phyloP scores from a whole-genome alignment of 2,797 vertebrate species.

The Acomys russatus region DNA sequence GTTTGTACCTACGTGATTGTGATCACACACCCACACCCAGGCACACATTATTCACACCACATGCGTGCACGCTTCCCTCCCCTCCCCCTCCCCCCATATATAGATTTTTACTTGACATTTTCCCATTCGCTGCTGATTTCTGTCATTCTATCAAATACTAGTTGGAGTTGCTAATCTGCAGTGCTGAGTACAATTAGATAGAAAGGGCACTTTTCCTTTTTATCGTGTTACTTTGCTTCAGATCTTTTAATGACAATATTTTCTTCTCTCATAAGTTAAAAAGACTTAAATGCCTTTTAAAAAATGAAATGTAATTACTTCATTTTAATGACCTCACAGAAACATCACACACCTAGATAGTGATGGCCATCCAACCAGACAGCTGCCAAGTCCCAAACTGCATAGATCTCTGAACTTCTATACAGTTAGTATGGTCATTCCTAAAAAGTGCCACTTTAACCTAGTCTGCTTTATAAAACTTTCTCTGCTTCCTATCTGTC shows the following conservation, averaged over 20 bases:
- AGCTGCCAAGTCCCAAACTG: not conserved
- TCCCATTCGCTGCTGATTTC: not conserved
- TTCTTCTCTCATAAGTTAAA: conserved; percentile 5
- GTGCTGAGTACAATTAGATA: conserved; percentile 29
- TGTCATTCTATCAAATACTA: conserved; percentile 22
- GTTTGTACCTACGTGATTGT: not conserved
- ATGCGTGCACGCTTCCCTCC: not conserved
- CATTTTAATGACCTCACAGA: not conserved
- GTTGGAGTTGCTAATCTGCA: conserved; percentile 33
- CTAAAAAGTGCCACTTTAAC: not conserved
- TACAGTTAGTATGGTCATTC: not conserved
- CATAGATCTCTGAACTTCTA: not conserved
- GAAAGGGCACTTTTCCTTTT: not conserved
- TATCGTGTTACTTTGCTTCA: not conserved
- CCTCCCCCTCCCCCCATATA: not conserved
- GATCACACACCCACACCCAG: not conserved
- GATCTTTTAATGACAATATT: conserved; percentile 1
- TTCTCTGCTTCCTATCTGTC: not conserved
- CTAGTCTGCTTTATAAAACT: not conserved
- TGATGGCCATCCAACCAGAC: not conserved
- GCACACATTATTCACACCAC: not conserved
- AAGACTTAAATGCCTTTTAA: not conserved
- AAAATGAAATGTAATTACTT: not conserved
- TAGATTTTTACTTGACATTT: conserved; percentile 42
- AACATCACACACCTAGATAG: not conserved